These are phyloP conservation scores for Ispidina picta DNA, from an alignment of 2,797 vertebrate genomes.

Conservation along the genomic window DNA sequence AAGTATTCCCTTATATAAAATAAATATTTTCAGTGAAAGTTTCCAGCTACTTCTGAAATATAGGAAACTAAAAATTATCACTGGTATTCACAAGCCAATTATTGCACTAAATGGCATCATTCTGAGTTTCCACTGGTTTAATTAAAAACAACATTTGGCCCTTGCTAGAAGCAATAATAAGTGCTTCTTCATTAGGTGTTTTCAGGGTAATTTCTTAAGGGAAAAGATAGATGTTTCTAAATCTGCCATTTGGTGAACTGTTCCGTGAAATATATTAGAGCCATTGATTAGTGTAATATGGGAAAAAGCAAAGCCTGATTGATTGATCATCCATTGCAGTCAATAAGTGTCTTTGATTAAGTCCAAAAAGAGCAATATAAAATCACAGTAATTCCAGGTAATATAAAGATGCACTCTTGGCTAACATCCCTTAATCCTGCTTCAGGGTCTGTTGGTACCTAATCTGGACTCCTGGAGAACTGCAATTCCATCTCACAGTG, in stretches of 20 bases:
- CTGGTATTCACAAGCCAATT: conserved; percentile 31
- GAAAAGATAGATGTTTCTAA: conserved; percentile 60
- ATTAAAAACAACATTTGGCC: conserved; percentile 59
- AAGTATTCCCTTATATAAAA: not conserved
- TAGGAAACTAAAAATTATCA: conserved; percentile 44
- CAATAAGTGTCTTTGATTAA: conserved; percentile 57
- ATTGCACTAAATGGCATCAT: conserved; percentile 43
- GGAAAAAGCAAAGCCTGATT: conserved; percentile 75
- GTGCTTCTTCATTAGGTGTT: conserved; percentile 65
- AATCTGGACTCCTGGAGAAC: conserved; percentile 47
- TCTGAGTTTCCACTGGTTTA: conserved; percentile 62
- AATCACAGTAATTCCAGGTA: conserved; percentile 67
- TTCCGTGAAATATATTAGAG: conserved; percentile 74
- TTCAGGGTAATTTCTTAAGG: conserved; percentile 69
- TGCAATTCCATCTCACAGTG: not conserved
- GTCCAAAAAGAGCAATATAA: conserved; percentile 64
- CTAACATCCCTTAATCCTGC: conserved; percentile 28
- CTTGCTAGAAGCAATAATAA: conserved; percentile 51
- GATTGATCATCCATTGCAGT: conserved; percentile 52
- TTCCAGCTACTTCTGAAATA: conserved; percentile 39
- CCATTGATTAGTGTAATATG: conserved; percentile 73
- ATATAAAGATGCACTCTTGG: conserved; percentile 48
- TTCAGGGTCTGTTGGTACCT: conserved; percentile 25
- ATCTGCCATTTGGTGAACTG: conserved; percentile 71
- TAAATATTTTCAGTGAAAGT: not conserved